A percentile compares a stretch with the other conserved stretches of the same genome.
Evolutionary conservation across 2,888 invertebrate species (phyloP).

Genomic region (Rhopalosiphum nymphaeae): DNA sequence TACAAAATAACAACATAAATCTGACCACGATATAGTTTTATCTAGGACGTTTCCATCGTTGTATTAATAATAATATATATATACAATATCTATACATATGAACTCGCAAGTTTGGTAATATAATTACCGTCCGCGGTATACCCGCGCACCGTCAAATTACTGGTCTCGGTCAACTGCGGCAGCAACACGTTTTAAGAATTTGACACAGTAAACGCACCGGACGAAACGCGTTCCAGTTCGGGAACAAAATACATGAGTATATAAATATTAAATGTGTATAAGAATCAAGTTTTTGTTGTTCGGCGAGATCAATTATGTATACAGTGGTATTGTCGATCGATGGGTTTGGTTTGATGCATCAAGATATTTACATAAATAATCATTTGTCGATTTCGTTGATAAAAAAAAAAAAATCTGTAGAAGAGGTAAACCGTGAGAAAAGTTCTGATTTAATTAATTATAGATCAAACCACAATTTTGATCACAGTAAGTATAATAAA

Average conservation of each 20-base stretch:
- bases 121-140: neutral
- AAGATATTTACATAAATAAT: conserved; percentile 34
- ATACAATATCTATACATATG: neutral
- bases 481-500: neutral
- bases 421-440: conserved; percentile 24
- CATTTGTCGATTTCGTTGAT: neutral
- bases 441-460: neutral
- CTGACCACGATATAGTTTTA: neutral
- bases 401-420: neutral
- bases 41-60: neutral
- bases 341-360: neutral
- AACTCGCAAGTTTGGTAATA: conserved; percentile 4
- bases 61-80: neutral
- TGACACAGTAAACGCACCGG: conserved; percentile 46
- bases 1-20: conserved; percentile 6
- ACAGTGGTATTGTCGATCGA: neutral
- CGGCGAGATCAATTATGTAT: neutral
- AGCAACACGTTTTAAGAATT: conserved; percentile 51
- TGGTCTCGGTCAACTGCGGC: neutral
- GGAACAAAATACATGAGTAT: too few species aligned
- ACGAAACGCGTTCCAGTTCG: conserved; percentile 6
- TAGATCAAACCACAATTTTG: neutral
- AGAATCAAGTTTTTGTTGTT: conserved; percentile 32
- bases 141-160: conserved; percentile 6
- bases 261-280: neutral